Percentiles rank a stretch among this genome's conserved stretches.
Evolutionary conservation across 1,140 invertebrate genomes (phyloP).

Genomic region (Ooceraea biroi): DNA sequence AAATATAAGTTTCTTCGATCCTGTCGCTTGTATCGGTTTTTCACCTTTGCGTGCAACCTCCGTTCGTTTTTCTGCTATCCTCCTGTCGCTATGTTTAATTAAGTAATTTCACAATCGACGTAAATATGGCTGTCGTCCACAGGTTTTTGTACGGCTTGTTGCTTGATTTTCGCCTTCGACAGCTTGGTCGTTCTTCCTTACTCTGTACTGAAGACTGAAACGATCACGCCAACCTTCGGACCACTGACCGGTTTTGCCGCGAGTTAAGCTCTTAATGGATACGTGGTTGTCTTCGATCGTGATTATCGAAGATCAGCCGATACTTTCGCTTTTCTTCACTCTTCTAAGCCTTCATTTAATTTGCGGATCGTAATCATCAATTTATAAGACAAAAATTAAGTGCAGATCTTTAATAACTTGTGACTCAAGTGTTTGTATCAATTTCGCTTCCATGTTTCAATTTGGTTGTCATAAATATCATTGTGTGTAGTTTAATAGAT

Average conservation of each 20-base stretch:
- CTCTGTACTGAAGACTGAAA: conserved; percentile 40
- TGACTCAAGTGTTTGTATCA: background rate
- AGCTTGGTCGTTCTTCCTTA: conserved; percentile 38
- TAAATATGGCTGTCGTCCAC: conserved; percentile 42
- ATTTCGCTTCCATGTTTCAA: background rate
- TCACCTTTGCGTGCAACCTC: conserved; percentile 16
- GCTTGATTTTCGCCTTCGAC: conserved; percentile 28
- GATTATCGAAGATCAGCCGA: conserved; percentile 47
- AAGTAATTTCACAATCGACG: conserved; percentile 57
- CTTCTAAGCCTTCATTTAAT: conserved; percentile 34
- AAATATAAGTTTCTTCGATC: conserved; percentile 19
- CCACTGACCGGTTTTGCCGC: conserved; percentile 59
- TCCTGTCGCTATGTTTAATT: conserved; percentile 40
- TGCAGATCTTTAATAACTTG: background rate
- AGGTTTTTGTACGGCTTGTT: conserved; percentile 34
- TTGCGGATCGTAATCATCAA: conserved; percentile 13
- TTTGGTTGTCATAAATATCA: background rate
- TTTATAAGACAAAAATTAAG: background rate
- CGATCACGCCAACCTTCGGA: conserved; percentile 49
- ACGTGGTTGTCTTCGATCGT: conserved; percentile 46
- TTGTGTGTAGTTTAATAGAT: background rate
- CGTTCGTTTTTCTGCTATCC: conserved; percentile 9
- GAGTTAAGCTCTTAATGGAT: conserved; percentile 57
- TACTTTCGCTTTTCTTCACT: conserved; percentile 34
- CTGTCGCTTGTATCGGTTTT: conserved; percentile 17